Base-by-base conservation (phyloP, 1,140 invertebrate genomes). In the Bilobella aurantiaca region DNA sequence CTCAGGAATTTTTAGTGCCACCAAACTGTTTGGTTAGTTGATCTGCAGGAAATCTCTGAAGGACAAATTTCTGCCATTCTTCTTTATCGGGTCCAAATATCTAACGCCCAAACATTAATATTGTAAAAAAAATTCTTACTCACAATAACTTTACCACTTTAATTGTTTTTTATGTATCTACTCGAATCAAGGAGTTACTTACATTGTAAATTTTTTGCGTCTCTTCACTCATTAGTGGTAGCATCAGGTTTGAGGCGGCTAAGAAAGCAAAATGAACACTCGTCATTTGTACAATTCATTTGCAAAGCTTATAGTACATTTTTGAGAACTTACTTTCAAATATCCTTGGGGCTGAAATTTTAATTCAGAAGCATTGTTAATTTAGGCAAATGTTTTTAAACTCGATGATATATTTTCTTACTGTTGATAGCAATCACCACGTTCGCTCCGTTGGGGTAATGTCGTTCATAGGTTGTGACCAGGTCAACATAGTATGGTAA, bases 271-370 rank as follows among this genome's bases (percentile, higher is more conserved):
- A n/a, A n/a, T n/a, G n/a, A n/a, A n/a, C n/a, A n/a, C n/a, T n/a
- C n/a, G n/a, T n/a, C n/a, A n/a, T n/a, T n/a, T n/a, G n/a, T n/a
- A n/a, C n/a, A n/a, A n/a, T n/a, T n/a, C n/a, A n/a, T n/a, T n/a
- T n/a, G n/a, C n/a, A n/a, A n/a, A n/a, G n/a, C n/a, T n/a, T n/a
- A n/a, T n/a, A n/a, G n/a, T n/a, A n/a, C n/a, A n/a, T n/a, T n/a
- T n/a, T n/a, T n/a, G n/a, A n/a, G n/a, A n/a, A n/a, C n/a, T 42
- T 42, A 42, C 34, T 23, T 53, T 53, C 49, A 53, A 53, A 53
- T 53, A 53, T 53, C 23, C 49, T 53, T 53, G 49, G 49, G 5
- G 12, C 49, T 53, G 49, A 53, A 53, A 53, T 42, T 42, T n/a
- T 12, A 42, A n/a, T 42, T 42, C 37, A 12, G n/a, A 12, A 42